Evolutionary conservation across 2,797 vertebrate species (phyloP), one percentile per base, ranked within the genome.

Genomic region (Sebastes melanostomus): DNA sequence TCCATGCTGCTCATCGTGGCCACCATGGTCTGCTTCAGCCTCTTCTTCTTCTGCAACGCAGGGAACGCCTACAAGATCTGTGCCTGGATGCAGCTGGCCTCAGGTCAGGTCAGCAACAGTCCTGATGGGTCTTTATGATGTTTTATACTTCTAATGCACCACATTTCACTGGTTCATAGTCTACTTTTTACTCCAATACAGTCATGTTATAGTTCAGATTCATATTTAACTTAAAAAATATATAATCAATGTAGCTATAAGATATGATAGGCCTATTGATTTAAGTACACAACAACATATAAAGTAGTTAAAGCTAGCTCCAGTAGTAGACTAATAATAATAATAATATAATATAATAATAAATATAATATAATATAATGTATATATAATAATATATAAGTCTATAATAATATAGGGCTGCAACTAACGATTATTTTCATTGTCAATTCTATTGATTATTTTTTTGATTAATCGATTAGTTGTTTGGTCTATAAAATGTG

Each of bases 51-150:
- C 94, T 98, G 97, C 94, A 98, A 97, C 77, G 94, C 98, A 0
- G 98, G 97, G 63, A 98, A 96, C 0, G 97, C 98, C 11, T 99
- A 98, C 88, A 99, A 97, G 92, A 97, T 99, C 66, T 99, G 98
- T 0, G 98, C 96, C 0, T 99, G 98, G 98, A 97, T 99, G 96
- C 98, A 99, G 92, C 96, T 98, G 88, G 96, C 98, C 0, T 94
- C 98, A n/a, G 97, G 98, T 99, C 91, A 94, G 95, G 24, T 42
- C 38, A 42, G 38, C 38, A 42, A 3, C 38, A 0, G 13, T 42
- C 0, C 13, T 14, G 38, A 13, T 13, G 38, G 25, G 8, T 50
- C 38, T 25, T 9, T 18, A 14, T 63, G 13, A 4, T 1, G 0
- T 0, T 30, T 3, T 30, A 14, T 36, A 9, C 42, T 18, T 14